These are phyloP conservation scores for Clitarchus hookeri DNA, from an alignment of 2,888 invertebrate species.

Conservation along the genomic window DNA sequence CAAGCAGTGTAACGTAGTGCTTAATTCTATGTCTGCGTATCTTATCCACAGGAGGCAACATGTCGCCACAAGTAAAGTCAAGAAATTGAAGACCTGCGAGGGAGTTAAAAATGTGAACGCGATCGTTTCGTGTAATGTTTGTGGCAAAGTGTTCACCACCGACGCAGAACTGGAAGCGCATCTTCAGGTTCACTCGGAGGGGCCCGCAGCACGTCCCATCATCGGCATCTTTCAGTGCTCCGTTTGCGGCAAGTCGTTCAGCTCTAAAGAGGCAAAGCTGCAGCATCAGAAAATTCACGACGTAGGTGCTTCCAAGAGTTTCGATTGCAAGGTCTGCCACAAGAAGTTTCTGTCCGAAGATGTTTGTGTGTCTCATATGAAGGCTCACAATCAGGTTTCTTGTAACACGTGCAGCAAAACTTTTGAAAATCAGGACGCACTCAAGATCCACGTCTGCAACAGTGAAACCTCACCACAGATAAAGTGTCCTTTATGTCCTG, in stretches of 20 bases:
- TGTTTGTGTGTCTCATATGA: neutral
- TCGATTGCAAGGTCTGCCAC: neutral
- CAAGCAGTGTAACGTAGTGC: neutral
- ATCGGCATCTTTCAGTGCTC: constrained; percentile 11
- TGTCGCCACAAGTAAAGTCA: neutral
- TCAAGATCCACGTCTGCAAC: neutral
- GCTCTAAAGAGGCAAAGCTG: neutral
- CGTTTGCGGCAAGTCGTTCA: constrained; percentile 10
- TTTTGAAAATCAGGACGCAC: neutral
- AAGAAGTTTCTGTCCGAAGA: neutral
- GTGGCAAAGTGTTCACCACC: neutral
- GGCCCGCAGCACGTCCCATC: neutral
- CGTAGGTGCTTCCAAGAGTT: neutral
- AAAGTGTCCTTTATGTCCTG: neutral
- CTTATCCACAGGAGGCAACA: neutral
- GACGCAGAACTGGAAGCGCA: neutral
- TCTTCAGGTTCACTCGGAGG: neutral
- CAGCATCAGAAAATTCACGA: neutral
- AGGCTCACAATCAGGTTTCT: neutral
- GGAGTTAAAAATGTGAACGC: too few species aligned
- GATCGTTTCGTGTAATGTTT: neutral
- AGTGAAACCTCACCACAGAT: neutral
- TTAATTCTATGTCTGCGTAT: neutral
- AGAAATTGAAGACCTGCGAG: too few species aligned
- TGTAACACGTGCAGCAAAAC: neutral